Base-by-base conservation (phyloP, 2,888 invertebrate genomes). In the Phengaris alcon region DNA sequence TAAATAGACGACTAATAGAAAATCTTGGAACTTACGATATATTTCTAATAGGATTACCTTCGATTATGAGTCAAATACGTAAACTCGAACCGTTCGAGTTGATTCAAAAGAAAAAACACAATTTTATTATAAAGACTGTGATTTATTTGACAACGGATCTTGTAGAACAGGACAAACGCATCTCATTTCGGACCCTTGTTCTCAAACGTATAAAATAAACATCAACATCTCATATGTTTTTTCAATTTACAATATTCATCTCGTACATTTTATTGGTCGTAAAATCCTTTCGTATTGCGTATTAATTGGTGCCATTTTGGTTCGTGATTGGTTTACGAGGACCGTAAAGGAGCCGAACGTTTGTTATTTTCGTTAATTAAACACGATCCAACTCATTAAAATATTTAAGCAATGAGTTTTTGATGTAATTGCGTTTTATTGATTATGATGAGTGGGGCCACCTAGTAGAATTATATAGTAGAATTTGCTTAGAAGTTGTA, bases 61-160 rank as follows among this genome's bases (percentile, higher is more conserved):
- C 64, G 64, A 64, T 59, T 59, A 59, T 22, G 52, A 52, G 10
- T 59, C 59, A 10, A 64, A 64, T 22, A 22, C 9, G 59, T 35
- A 64, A 64, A 64, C 64, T 64, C 35, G 12, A 64, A 64, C 12
- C 52, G 64, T 64, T 64, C 35, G 35, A 15, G 64, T 70, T 35
- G 51, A 52, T 85, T 83, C 82, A 84, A 88, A 88, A 90, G 86
- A 87, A 87, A 86, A 78, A 69, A 69, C 68, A 68, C 57, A 68
- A 64, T 87, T 87, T 87, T 89, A 85, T 86, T 90, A 89, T 89
- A 87, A 88, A 85, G 82, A 82, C 82, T 82, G 86, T 90, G 91
- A 91, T 93, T 93, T 93, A 92, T 92, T 83, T 86, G 88, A 88
- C 88, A 86, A 84, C 82, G 80, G 80, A 79, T 87, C 88, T 87